phyloP scores from a whole-genome alignment of 92 coral and sea anemone species.

The Isaurus tuberculatus region DNA sequence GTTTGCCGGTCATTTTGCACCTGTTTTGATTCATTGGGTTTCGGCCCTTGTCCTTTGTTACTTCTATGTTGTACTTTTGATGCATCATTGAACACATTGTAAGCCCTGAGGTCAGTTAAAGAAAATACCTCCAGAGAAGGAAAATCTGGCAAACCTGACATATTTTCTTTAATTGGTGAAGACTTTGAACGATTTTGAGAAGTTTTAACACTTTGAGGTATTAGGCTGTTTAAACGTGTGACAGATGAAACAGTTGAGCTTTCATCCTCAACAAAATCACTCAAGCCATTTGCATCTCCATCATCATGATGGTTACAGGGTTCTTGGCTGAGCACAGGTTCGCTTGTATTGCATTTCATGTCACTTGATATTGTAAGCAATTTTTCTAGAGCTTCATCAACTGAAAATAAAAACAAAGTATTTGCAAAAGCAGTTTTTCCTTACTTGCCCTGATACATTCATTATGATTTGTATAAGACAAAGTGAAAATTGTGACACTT shows the following conservation, averaged over 20 bases:
- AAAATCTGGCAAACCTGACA: constrained; percentile 29
- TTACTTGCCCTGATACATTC: too few relatives aligned
- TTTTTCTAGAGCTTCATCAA: constrained; percentile 81
- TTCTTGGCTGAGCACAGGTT: neutral
- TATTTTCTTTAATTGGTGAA: neutral
- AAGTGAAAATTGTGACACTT: too few relatives aligned
- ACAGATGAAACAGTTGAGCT: neutral
- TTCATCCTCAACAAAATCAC: neutral
- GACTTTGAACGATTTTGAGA: neutral
- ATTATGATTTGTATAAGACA: too few relatives aligned
- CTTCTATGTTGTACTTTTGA: neutral
- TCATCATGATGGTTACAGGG: neutral
- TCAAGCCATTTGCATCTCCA: neutral
- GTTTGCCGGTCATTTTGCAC: neutral
- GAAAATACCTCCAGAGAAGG: constrained; percentile 35
- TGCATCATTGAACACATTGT: neutral
- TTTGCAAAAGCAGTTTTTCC: too few relatives aligned
- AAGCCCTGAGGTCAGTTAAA: neutral
- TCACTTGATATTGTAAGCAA: constrained; percentile 60
- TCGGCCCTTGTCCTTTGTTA: neutral
- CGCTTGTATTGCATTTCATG: neutral
- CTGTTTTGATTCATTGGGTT: neutral
- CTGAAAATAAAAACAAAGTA: constrained; percentile 52
- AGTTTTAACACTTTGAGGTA: neutral
- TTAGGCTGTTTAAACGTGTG: neutral